Evolutionary conservation across 2,797 vertebrate genomes (phyloP).

Genomic region (Synanceia verrucosa): DNA sequence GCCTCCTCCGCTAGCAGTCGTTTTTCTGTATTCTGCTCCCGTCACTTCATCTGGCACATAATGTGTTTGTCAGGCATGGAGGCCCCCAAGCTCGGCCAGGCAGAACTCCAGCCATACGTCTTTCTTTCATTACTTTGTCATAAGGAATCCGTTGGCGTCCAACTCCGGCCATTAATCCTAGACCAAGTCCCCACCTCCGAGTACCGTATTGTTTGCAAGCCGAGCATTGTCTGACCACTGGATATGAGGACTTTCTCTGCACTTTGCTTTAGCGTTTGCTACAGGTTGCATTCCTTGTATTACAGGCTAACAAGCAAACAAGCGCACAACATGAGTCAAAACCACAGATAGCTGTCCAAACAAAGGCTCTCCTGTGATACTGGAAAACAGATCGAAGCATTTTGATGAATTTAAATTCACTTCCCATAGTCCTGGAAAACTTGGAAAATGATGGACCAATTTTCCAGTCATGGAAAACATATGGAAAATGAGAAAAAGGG

Average conservation of each 20-base stretch:
- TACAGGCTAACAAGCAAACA: constrained; percentile 5
- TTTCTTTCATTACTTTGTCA: constrained; percentile 84
- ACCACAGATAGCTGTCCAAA: neutral
- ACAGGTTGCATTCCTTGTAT: no score
- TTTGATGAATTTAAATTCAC: no score
- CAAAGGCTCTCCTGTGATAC: neutral
- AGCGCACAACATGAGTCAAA: neutral
- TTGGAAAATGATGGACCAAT: no score
- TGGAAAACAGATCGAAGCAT: no score
- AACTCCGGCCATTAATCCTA: constrained; percentile 74
- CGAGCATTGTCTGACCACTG: constrained; percentile 19
- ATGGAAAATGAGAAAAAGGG: no score
- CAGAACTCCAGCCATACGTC: constrained; percentile 76
- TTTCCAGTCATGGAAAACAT: no score
- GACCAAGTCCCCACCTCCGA: constrained; percentile 49
- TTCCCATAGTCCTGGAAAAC: no score
- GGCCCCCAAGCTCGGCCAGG: constrained; percentile 64
- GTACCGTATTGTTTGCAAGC: constrained; percentile 51
- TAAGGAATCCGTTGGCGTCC: constrained; percentile 74
- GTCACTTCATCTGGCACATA: constrained; percentile 74
- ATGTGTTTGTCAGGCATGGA: constrained; percentile 79
- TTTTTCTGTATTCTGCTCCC: constrained; percentile 67
- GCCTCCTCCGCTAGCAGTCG: constrained; percentile 37
- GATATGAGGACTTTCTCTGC: constrained; percentile 32
- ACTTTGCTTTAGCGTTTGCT: constrained; percentile 17